Base-by-base conservation (phyloP, 2,888 invertebrate species). In the Pandemis corylana region DNA sequence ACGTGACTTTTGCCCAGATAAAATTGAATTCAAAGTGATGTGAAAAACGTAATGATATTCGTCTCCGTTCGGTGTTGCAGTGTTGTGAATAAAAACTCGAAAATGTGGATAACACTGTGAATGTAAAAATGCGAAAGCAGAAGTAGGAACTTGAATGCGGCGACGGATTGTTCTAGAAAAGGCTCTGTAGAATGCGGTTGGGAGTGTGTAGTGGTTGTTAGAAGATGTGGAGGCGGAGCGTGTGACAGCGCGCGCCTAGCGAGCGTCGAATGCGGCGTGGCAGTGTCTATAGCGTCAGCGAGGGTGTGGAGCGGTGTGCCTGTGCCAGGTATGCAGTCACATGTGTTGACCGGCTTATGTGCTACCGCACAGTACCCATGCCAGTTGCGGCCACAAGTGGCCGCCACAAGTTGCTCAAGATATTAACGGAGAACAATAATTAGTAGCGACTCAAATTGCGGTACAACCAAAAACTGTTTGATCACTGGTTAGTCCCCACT, bases 271-370 rank as follows among this genome's bases (percentile, higher is more conserved):
- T 94, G 94, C 91, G 93, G 89, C 92, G 92, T 81, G 91, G 89
- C 85, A 93, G 94, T 85, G 91, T 94, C 79, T 94, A 91, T 86
- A 94, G 93, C 81, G 93, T 94, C 81, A 91, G 94, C 88, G 94
- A 94, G 84, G 93, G 92, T 78, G 87, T 94, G 91, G 94, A 93
- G 91, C 89, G 94, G 90, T 93, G 93, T 87, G 84, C 87, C 83
- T 93, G 93, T 85, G 83, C 88, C 85, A 92, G 93, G 93, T 93
- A 83, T 78, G 62, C 36, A 15, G 10, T n/a, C 51, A 51, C 51
- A 51, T 51, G 0, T 51, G 44, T 44, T n/a, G 5, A 2, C 1
- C 12, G 12, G 12, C 46, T 46, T 46, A 46, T 44, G 44, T 44
- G 9, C 44, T 9, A 4, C 46, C 12, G 5, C 46, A 46, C 46